A percentile compares a stretch with the other conserved stretches of the same genome.
phyloP scores from a whole-genome alignment of 2,797 vertebrate genomes.

The Prunella strophiata region DNA sequence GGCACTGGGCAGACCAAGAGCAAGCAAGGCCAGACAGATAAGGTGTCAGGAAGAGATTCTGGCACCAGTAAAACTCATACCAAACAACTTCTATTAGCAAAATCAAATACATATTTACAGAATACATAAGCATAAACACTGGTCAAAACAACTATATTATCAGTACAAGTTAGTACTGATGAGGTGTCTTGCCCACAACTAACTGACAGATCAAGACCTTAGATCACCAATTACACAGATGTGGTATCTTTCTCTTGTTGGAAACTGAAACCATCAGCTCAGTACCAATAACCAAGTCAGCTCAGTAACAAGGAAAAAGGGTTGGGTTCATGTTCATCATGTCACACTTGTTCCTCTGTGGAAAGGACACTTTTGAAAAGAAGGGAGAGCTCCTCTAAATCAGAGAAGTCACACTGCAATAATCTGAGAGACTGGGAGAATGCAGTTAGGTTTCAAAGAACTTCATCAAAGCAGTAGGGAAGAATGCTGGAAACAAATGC shows the following conservation, averaged over 20 bases:
- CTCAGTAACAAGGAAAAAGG: not conserved
- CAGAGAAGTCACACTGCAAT: not conserved
- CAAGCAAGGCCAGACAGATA: not conserved
- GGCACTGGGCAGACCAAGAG: not conserved
- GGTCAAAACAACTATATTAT: not conserved
- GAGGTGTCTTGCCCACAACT: too few relatives aligned
- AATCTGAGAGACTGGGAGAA: not conserved
- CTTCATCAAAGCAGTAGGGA: not conserved
- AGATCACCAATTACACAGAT: not conserved
- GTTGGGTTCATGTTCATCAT: not conserved
- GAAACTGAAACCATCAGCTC: not conserved
- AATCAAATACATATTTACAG: not conserved
- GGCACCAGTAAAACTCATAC: not conserved
- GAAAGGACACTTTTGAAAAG: not conserved
- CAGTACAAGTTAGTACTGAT: not conserved
- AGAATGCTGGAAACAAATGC: not conserved
- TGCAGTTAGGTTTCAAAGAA: not conserved
- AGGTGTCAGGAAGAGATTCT: not conserved
- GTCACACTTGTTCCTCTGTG: not conserved
- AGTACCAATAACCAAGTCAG: not conserved
- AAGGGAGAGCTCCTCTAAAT: not conserved
- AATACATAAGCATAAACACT: not conserved
- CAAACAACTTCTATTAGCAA: not conserved
- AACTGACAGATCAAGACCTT: not conserved
- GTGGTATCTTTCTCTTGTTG: not conserved